Conservation (phyloP, 1,140 invertebrate genomes). For the Probaryconus sp. region DNA sequence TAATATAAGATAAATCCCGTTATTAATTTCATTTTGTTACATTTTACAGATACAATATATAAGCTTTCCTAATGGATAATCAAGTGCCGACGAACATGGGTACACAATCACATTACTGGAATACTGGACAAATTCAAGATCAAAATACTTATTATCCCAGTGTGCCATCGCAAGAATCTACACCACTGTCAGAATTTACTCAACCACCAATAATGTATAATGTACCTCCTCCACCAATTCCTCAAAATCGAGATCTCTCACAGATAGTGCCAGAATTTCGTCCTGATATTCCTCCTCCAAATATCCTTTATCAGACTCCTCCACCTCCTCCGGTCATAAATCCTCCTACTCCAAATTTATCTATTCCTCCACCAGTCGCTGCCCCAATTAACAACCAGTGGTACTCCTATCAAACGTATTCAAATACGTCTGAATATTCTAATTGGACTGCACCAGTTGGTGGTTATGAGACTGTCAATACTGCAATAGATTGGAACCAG, state of each 20-base stretch:
- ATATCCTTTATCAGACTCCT: slow-evolving; percentile 9
- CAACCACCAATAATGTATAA: slow-evolving; percentile 47
- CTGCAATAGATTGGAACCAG: slow-evolving; percentile 22
- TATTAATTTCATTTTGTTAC: too few relatives aligned
- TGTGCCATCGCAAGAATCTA: slow-evolving; percentile 52
- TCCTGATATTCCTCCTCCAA: slow-evolving; percentile 46
- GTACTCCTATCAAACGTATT: slow-evolving; percentile 10
- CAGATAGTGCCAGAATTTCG: slow-evolving; percentile 45
- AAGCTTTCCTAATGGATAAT: slow-evolving; percentile 66
- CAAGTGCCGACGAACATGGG: slow-evolving; percentile 56
- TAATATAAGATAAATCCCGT: too few relatives aligned
- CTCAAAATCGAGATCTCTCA: slow-evolving; percentile 4
- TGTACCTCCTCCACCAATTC: background rate
- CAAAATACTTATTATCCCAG: slow-evolving; percentile 63
- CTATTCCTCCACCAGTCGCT: slow-evolving; percentile 9
- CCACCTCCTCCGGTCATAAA: background rate
- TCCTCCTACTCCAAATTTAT: slow-evolving; percentile 9
- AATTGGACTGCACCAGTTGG: background rate
- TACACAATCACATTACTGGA: slow-evolving; percentile 63
- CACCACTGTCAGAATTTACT: slow-evolving; percentile 64
- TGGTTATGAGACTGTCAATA: background rate
- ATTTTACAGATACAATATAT: too few relatives aligned
- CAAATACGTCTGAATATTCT: background rate
- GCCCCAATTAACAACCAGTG: slow-evolving; percentile 18
- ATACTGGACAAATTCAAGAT: slow-evolving; percentile 38